phyloP scores from a whole-genome alignment of 2,888 invertebrate species.

The Neoitamus cyanurus region DNA sequence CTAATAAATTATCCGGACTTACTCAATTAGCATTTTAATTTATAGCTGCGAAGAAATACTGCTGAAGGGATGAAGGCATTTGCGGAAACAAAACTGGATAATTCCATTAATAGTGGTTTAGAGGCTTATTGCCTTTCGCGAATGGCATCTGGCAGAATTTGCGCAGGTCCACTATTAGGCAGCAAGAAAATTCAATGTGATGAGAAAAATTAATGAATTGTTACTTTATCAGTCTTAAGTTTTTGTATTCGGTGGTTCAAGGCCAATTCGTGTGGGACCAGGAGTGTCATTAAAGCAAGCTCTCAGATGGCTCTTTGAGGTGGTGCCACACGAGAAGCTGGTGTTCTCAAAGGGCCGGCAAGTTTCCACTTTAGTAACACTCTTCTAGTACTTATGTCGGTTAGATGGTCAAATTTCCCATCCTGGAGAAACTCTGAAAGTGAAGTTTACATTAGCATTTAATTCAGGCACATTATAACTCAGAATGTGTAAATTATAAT shows the following conservation, averaged over 20 bases:
- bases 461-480: neutral
- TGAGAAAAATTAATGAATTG: neutral
- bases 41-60: constrained; percentile 38
- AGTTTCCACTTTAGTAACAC: neutral
- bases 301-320: neutral
- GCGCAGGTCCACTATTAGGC: neutral
- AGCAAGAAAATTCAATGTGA: neutral
- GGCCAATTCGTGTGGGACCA: neutral
- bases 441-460: neutral
- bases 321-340: neutral
- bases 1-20: constrained; percentile 50
- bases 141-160: neutral
- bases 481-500: neutral
- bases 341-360: neutral
- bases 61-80: neutral
- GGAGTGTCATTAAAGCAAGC: neutral
- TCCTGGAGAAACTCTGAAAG: neutral
- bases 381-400: neutral
- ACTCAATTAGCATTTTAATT: constrained; percentile 51
- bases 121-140: neutral
- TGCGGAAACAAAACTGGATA: neutral
- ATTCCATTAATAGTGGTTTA: neutral
- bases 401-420: neutral
- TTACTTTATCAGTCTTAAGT: neutral
- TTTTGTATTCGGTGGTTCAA: neutral